These are phyloP conservation scores for Carcharodon carcharias DNA, from an alignment of 2,797 vertebrate species.

Conservation along the genomic window DNA sequence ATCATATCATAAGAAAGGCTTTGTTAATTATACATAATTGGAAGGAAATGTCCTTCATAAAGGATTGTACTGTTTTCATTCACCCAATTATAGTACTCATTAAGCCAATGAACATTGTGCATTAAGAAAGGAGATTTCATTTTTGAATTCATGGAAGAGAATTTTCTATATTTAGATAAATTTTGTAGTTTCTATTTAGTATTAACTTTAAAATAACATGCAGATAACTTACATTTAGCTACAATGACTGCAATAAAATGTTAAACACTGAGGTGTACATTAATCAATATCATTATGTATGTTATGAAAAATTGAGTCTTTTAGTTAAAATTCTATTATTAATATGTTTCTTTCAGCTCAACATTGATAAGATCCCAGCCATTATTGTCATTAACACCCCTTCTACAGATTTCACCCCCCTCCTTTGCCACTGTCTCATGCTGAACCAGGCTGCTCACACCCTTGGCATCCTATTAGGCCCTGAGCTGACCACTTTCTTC, in stretches of 20 bases:
- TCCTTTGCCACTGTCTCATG: not conserved
- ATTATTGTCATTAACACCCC: not conserved
- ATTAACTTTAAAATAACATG: not conserved
- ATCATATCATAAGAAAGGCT: not conserved
- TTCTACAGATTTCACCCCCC: not conserved
- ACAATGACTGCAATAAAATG: not conserved
- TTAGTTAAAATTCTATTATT: not conserved
- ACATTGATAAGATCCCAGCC: not conserved
- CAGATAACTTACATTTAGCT: not conserved
- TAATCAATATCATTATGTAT: not conserved
- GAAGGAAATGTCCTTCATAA: not conserved
- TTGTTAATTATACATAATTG: conserved; percentile 31
- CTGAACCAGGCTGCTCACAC: not conserved
- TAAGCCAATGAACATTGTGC: conserved; percentile 38
- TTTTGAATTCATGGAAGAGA: not conserved
- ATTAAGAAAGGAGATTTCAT: not conserved
- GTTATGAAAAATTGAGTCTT: not conserved
- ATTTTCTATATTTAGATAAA: not conserved
- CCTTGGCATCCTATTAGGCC: not conserved
- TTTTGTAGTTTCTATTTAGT: not conserved
- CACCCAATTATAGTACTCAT: conserved; percentile 37
- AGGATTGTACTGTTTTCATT: conserved; percentile 42
- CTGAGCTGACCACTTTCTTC: not conserved
- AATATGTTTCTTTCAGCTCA: not conserved
- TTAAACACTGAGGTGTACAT: not conserved